Conservation (phyloP, 2,888 invertebrate genomes). For the Diploptera punctata region DNA sequence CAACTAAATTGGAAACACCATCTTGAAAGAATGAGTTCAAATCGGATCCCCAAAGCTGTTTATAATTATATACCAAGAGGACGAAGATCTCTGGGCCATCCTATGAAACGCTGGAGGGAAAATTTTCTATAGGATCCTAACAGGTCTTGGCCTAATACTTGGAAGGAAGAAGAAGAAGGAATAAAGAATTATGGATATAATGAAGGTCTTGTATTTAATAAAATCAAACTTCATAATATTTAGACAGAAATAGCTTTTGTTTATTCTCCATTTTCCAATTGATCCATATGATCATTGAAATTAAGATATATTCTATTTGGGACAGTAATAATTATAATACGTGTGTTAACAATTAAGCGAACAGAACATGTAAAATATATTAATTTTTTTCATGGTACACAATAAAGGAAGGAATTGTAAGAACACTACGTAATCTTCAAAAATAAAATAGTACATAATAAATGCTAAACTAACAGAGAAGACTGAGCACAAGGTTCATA, state of each 20-base stretch:
- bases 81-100: too few relatives aligned
- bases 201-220: too few relatives aligned
- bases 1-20: too few relatives aligned
- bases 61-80: too few relatives aligned
- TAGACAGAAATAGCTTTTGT: constrained; percentile 10
- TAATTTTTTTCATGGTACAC: constrained; percentile 10
- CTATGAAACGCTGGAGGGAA: too few relatives aligned
- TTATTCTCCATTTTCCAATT: constrained; percentile 17
- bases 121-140: too few relatives aligned
- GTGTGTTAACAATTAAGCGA: constrained; percentile 7
- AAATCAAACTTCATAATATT: too few relatives aligned
- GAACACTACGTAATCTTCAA: constrained; percentile 3
- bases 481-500: background rate
- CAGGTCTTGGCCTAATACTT: too few relatives aligned
- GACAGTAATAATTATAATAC: background rate
- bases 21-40: too few relatives aligned
- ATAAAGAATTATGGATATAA: too few relatives aligned
- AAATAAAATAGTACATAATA: constrained; percentile 15
- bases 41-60: too few relatives aligned
- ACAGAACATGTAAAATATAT: constrained; percentile 7
- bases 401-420: background rate
- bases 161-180: too few relatives aligned
- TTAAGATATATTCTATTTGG: background rate
- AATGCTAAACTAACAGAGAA: constrained; percentile 16
- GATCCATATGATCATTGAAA: background rate